A percentile compares a stretch with the other conserved stretches of the same genome.
phyloP scores from a whole-genome alignment of 30 jellyfish, hydroid and myxozoan species.

The Turritopsis dohrnii region DNA sequence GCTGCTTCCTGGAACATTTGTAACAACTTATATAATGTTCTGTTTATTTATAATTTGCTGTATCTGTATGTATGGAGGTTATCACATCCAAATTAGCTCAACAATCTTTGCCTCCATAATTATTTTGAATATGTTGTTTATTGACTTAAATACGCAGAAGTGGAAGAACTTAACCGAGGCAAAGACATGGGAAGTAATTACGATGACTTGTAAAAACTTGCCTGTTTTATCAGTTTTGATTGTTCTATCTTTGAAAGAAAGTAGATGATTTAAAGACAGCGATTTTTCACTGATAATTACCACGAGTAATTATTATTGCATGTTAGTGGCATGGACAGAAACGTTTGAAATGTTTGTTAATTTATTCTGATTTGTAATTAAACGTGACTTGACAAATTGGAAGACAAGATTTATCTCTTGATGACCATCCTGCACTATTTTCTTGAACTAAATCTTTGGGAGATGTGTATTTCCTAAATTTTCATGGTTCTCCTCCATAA shows the following conservation, averaged over 20 bases:
- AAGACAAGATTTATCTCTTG: no score
- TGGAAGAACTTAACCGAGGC: not conserved
- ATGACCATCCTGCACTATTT: no score
- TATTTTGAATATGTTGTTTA: not conserved
- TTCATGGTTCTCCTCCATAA: not conserved
- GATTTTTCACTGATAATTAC: no score
- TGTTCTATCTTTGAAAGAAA: not conserved
- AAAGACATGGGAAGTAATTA: not conserved
- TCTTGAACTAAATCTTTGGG: no score
- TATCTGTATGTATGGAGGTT: conserved; percentile 68
- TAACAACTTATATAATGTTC: conserved; percentile 36
- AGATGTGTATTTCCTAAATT: not conserved
- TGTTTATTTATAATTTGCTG: conserved; percentile 46
- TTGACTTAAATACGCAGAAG: not conserved
- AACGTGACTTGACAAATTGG: no score
- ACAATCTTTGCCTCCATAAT: not conserved
- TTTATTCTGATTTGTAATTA: no score
- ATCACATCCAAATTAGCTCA: conserved; percentile 1
- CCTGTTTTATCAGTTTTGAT: not conserved
- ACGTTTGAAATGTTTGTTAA: no score
- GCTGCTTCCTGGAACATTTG: conserved; percentile 67
- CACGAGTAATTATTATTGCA: no score
- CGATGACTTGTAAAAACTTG: not conserved
- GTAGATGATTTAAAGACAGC: not conserved
- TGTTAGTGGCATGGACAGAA: no score